phyloP scores from a whole-genome alignment of 2,888 invertebrate genomes.

The Volucella inflata region DNA sequence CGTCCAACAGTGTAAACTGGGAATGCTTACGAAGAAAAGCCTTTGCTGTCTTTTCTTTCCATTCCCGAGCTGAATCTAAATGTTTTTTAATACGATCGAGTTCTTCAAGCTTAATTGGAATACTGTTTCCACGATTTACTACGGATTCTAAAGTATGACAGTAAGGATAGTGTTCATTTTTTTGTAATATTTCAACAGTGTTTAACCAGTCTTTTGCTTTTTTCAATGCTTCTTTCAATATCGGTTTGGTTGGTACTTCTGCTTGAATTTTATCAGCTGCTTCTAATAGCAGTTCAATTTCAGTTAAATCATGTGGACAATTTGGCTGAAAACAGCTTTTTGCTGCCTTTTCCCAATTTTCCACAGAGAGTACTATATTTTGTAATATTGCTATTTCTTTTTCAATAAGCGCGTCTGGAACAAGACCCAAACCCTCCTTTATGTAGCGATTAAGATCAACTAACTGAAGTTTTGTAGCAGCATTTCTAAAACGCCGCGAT shows the following conservation, averaged over 20 bases:
- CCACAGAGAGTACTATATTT: conserved; percentile 83
- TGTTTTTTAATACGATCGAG: conserved; percentile 91
- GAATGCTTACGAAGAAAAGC: conserved; percentile 94
- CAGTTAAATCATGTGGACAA: conserved; percentile 81
- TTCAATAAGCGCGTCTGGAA: conserved; percentile 88
- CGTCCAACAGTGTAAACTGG: conserved; percentile 88
- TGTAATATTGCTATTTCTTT: conserved; percentile 88
- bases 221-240: conserved; percentile 88
- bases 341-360: conserved; percentile 83
- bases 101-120: conserved; percentile 91
- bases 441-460: conserved; percentile 86
- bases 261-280: conserved; percentile 90
- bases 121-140: conserved; percentile 89
- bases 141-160: conserved; percentile 93
- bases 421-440: conserved; percentile 87
- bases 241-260: conserved; percentile 90
- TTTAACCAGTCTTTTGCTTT: conserved; percentile 83
- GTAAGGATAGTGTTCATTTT: conserved; percentile 93
- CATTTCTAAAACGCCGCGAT: conserved; percentile 84
- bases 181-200: conserved; percentile 89
- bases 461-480: conserved; percentile 83
- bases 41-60: conserved; percentile 93
- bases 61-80: conserved; percentile 90
- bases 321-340: conserved; percentile 83
- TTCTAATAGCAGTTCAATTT: conserved; percentile 83